Evolutionary conservation across 1,140 invertebrate genomes (phyloP), one percentile per base, ranked within the genome.

Genomic region (Philopotamus ludificatus): DNA sequence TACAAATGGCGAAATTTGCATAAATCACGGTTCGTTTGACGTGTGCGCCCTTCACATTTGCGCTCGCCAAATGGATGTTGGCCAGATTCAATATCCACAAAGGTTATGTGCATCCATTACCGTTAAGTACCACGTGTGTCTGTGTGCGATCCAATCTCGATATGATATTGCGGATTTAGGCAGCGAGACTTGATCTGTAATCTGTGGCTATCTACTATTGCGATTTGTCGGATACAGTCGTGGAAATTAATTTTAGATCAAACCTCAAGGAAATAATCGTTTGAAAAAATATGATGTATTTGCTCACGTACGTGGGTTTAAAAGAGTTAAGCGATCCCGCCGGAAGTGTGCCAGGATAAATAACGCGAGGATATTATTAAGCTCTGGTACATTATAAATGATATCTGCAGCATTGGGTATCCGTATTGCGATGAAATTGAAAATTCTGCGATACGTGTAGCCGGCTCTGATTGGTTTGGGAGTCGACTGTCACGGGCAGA

Each of bases 11-110:
- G 57, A 63, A 50, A 67, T 67, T 67, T 67, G 49, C 65, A 67
- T 67, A 67, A 67, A 67, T 67, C 65, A 67, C 59, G 65, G 49
- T 67, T 67, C 64, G 58, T 66, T 66, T 66, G 58, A 25, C 64
- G 12, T 15, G 7, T 42, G n/a, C 34, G 55, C 16, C 16, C 20
- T 49, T 21, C 47, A 10, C 21, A 15, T 4, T 12, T 4, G 12
- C 4, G 4, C 4, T 34, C 4, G 12, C 28, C 28, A 34, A 34
- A 34, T 34, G 28, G 28, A 34, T 34, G 28, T 34, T 34, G 28
- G 47, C 20, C 20, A 21, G n/a, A 18, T 49, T 21, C 47, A 21
- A 21, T 49, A 49, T 49, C 15, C 47, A 49, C 47, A 49, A 49
- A 49, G 41, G 47, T 34, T 34, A 34, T 34, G n/a, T n/a, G 28